Conservation (phyloP, 2,797 vertebrate species). For the Molossus molossus region DNA sequence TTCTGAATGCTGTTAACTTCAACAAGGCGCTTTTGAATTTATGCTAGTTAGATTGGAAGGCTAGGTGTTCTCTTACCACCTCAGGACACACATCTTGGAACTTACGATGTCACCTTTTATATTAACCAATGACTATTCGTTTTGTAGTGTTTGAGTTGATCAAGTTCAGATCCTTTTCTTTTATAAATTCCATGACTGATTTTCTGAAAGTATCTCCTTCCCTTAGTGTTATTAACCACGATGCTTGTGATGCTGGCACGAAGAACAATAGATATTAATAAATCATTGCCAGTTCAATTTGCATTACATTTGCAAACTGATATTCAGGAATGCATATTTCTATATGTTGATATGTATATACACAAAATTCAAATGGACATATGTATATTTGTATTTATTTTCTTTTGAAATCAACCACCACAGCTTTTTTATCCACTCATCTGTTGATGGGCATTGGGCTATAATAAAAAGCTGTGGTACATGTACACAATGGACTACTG, state of each 20-base stretch:
- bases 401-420: not conserved
- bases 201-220: not conserved
- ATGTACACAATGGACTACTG: too few relatives aligned
- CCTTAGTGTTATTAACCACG: not conserved
- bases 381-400: not conserved
- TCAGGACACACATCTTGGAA: not conserved
- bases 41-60: not conserved
- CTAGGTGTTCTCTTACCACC: not conserved
- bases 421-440: too few relatives aligned
- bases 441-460: too few relatives aligned
- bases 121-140: not conserved
- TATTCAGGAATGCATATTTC: not conserved
- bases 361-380: not conserved
- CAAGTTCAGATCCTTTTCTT: not conserved
- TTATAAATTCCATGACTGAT: not conserved
- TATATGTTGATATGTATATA: not conserved
- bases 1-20: not conserved
- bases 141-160: not conserved
- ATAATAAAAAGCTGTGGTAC: too few relatives aligned
- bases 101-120: not conserved
- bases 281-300: not conserved
- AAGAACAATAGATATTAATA: not conserved
- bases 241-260: not conserved
- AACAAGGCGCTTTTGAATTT: not conserved
- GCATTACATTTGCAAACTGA: not conserved